Conservation (phyloP, 92 coral and sea anemone species). For the Siderastrea siderea region DNA sequence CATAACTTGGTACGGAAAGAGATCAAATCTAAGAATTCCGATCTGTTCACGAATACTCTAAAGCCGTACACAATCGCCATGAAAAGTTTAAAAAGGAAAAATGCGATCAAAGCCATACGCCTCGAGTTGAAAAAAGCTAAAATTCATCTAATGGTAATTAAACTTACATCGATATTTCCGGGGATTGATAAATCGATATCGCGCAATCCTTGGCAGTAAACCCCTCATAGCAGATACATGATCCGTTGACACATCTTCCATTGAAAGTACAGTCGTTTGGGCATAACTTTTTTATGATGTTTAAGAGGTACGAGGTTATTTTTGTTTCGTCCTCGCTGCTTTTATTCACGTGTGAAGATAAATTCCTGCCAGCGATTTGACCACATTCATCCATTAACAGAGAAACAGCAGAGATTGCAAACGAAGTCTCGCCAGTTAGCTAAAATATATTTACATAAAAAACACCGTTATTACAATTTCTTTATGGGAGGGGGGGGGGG, state of each 20-base stretch:
- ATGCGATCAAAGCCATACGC: neutral
- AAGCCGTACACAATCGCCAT: too few species aligned
- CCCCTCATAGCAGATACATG: constrained; percentile 42
- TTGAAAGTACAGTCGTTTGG: too few species aligned
- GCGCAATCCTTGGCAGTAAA: constrained; percentile 51
- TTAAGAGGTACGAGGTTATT: neutral
- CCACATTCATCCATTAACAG: too few species aligned
- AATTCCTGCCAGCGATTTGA: neutral
- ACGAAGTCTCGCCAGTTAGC: too few species aligned
- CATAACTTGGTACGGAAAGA: too few species aligned
- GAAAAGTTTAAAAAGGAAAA: neutral
- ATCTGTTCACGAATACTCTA: too few species aligned
- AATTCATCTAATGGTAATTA: neutral
- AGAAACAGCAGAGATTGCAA: too few species aligned
- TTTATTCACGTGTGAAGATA: neutral
- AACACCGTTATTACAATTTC: too few species aligned
- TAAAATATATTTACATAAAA: too few species aligned
- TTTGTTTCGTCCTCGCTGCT: neutral
- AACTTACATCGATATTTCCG: neutral
- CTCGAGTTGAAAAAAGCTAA: neutral
- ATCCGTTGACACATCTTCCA: constrained; percentile 44
- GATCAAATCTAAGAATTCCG: too few species aligned
- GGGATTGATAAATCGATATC: constrained; percentile 11
- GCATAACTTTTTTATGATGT: constrained; percentile 12
- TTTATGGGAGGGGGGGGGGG: too few species aligned